A percentile compares a stretch with the other conserved stretches of the same genome.
These are phyloP conservation scores for Macrosteles quadrilineatus DNA, from an alignment of 1,140 invertebrate species.

Conservation along the genomic window DNA sequence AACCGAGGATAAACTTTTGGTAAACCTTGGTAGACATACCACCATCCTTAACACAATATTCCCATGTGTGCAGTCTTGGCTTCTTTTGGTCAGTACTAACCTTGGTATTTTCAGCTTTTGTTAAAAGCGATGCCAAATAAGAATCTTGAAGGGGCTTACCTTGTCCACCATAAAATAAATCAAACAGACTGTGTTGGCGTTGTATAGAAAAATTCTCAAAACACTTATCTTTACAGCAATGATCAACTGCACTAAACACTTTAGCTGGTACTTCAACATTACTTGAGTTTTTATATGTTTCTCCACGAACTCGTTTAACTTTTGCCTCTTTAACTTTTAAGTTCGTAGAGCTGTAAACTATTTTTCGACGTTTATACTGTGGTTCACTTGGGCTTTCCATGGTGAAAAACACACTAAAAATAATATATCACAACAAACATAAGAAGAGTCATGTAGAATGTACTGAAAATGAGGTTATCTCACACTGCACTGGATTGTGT, in stretches of 20 bases:
- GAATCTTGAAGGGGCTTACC: background rate
- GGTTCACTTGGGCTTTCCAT: background rate
- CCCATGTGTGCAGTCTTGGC: background rate
- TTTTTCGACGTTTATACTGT: background rate
- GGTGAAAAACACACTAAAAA: background rate
- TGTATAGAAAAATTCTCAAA: background rate
- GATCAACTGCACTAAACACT: background rate
- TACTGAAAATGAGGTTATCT: too few species aligned
- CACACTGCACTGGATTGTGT: background rate
- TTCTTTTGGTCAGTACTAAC: background rate
- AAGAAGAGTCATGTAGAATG: too few species aligned
- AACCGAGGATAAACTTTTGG: background rate
- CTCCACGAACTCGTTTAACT: too few species aligned
- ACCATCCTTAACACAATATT: background rate
- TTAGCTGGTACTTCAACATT: background rate
- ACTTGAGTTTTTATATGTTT: background rate
- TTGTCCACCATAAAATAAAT: background rate
- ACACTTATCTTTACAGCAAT: constrained; percentile 17
- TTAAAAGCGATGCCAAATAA: background rate
- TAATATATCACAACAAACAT: constrained; percentile 17
- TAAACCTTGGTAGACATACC: background rate
- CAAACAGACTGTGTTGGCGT: background rate
- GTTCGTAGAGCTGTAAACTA: background rate
- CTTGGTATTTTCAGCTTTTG: background rate
- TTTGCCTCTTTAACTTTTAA: background rate